Evolutionary conservation across 37 sponge, comb jelly and placozoan species (phyloP), one percentile per base, ranked within the genome.

Genomic region (Aphrocallistes beatrix): DNA sequence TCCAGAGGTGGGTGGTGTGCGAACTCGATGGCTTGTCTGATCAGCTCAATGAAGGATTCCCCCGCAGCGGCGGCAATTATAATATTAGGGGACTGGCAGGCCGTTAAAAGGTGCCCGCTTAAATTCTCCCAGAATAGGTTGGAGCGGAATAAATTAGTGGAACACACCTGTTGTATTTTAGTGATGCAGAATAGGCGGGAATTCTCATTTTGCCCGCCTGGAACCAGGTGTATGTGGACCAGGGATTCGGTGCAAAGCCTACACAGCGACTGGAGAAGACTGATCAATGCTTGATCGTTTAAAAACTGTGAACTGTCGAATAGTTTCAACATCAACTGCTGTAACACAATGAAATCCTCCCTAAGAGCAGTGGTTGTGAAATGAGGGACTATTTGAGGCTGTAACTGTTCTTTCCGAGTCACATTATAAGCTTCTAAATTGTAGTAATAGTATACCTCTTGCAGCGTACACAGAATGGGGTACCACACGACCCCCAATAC

Each of bases 401-500:
- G 75, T 13, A 60, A 19, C n/a, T 60, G 75, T 28, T 60, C 75
- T 60, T 60, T 60, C n/a, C 75, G 10, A 60, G 17, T 6, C 10
- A 60, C 10, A 32, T 6, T 28, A 30, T 60, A 60, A 3, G 75
- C 75, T 60, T 60, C 75, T 60, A 60, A 13, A 60, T 60, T 60
- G n/a, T 60, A 60, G n/a, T 60, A 60, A 60, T 60, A 60, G n/a
- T 60, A 60, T 6, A 60, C 75, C n/a, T 90, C 92, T 60, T 92
- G 95, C 49, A 94, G 50, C 13, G 95, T 88, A 23, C 85, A 89
- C 37, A 97, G 88, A 9, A 95, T 39, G 25, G 95, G 83, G 39
- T 86, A 36, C 98, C 95, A 97, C n/a, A 90, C 92, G 9, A 89
- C 23, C 25, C 87, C 91, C 81, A 97, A 84, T 19, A 91, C 51